Base-by-base conservation (phyloP, 2,888 invertebrate genomes). In the Hypercompe scribonia region DNA sequence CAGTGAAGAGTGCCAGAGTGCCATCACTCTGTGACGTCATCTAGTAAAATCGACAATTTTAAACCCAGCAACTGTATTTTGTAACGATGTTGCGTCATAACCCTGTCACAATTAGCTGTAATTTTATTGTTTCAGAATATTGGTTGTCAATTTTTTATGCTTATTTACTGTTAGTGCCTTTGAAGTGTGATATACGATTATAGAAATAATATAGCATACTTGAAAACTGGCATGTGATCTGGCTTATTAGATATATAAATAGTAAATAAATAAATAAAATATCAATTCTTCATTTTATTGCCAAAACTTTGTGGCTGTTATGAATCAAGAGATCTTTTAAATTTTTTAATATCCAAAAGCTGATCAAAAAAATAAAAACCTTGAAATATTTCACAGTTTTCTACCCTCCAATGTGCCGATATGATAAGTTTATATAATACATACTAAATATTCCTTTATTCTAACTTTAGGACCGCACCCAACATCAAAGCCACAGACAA, bases 1-100 rank as follows among this genome's bases (percentile, higher is more conserved):
- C 93, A 92, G 91, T 93, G 92, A 87, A 76, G 81, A 84, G 86
- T 86, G 86, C 78, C 78, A 76, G 81, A 84, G 86, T 86, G 86
- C 78, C 77, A 78, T 69, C 67, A 39, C 76, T 73, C 24, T 70
- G 33, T 73, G 74, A 74, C 77, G 73, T 73, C 50, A 65, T 24
- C 8, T 4, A 42, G 64, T 58, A 28, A 68, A 10, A 46, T 69
- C 31, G 31, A 69, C 42, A n/a, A 33, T 28, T 58, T 58, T 34
- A 73, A 42, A 42, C 42, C 15, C 65, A 46, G 33, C 77, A 63
- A 64, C 65, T 21, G 34, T 77, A 61, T 73, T 68, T 63, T 71
- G 75, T 68, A 70, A 61, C 72, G 77, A 68, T 68, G 64, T 58
- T 69, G 65, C 31, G 65, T 64, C 73, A 68, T 36, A 70, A 31